Evolutionary conservation across 2,113 vertebrate species (phyloP).

Genomic region (Catharus bicknelli): DNA sequence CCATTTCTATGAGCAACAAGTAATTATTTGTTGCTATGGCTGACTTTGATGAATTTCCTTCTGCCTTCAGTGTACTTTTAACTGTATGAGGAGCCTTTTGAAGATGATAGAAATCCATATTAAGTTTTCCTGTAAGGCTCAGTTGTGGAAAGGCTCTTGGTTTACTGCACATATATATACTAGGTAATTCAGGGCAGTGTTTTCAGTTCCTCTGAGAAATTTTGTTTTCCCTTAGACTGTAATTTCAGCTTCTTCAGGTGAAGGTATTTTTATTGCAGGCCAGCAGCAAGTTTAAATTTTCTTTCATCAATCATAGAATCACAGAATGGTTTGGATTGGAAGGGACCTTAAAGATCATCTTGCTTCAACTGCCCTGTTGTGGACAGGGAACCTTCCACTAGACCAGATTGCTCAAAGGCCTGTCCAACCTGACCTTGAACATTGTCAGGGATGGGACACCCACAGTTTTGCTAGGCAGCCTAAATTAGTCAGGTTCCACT

Average conservation of each 20-base stretch:
- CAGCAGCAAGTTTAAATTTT: background rate
- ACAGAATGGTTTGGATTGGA: background rate
- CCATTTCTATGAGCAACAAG: background rate
- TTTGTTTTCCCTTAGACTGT: background rate
- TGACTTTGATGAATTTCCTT: constrained; percentile 41
- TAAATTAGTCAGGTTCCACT: background rate
- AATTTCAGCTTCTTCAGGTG: background rate
- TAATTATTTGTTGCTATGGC: constrained; percentile 16
- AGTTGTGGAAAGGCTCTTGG: background rate
- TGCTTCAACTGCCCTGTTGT: background rate
- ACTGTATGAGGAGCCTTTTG: background rate
- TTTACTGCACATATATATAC: background rate
- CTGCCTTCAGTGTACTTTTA: background rate
- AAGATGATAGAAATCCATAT: background rate
- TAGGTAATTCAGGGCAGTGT: background rate
- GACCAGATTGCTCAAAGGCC: background rate
- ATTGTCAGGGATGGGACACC: background rate
- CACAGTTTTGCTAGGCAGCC: background rate
- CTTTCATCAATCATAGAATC: background rate
- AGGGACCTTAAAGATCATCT: background rate
- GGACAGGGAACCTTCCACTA: background rate
- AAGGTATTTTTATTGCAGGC: background rate
- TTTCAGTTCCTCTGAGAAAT: background rate
- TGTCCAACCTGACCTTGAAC: background rate
- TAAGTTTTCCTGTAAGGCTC: background rate